These are phyloP conservation scores for Ochotona curzoniae DNA, from an alignment of 2,113 vertebrate genomes.

Conservation along the genomic window DNA sequence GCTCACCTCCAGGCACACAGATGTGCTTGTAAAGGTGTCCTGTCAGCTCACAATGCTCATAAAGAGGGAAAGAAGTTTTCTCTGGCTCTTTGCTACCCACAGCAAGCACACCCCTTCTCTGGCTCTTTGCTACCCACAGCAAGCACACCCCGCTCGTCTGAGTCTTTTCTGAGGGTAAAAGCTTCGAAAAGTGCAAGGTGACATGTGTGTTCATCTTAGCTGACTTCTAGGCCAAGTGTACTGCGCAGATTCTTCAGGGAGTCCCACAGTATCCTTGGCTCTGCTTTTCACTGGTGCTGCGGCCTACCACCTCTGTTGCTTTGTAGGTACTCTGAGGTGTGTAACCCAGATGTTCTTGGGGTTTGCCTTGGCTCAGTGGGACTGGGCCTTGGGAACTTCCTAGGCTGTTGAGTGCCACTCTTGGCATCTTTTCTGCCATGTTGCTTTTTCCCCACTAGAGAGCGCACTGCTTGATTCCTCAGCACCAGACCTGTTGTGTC, in stretches of 20 bases:
- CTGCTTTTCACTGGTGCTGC: background rate
- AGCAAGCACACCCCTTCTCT: too few relatives aligned
- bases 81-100: too few relatives aligned
- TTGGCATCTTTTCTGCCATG: slow-evolving; percentile 14
- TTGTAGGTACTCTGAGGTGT: background rate
- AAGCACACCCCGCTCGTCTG: slow-evolving; percentile 14
- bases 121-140: slow-evolving; percentile 58
- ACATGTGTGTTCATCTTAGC: slow-evolving; percentile 1
- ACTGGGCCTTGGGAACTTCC: background rate
- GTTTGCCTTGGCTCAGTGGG: background rate
- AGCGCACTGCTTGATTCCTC: background rate
- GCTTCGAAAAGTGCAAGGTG: slow-evolving; percentile 30
- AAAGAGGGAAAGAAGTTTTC: slow-evolving; percentile 28
- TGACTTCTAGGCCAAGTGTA: slow-evolving; percentile 54
- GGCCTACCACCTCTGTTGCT: background rate
- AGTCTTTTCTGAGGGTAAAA: slow-evolving; percentile 46
- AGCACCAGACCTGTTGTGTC: background rate
- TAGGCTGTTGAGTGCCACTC: background rate
- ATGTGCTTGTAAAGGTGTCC: background rate
- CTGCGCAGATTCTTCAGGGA: too few relatives aligned
- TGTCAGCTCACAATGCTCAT: slow-evolving; percentile 24
- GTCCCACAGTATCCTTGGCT: too few relatives aligned
- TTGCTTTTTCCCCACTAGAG: background rate
- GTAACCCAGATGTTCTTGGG: background rate
- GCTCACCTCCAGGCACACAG: background rate